Evolutionary conservation across 1,140 invertebrate genomes (phyloP).

Genomic region (Tigriopus japonicus): DNA sequence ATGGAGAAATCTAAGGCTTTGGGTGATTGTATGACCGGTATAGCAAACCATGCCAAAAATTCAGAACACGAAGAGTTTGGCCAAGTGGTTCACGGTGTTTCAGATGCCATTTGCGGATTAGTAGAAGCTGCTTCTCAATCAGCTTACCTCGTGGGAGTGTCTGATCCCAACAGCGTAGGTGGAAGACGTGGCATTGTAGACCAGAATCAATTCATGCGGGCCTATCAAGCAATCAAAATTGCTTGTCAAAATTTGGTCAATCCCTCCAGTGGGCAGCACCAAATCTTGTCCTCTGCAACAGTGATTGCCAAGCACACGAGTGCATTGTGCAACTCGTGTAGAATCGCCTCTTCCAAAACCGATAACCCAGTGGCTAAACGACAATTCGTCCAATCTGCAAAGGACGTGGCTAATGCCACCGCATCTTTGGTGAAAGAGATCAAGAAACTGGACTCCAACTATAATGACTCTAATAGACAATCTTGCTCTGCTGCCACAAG

Average conservation of each 20-base stretch:
- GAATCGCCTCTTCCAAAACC: conserved; percentile 74
- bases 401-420: conserved; percentile 91
- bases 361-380: conserved; percentile 79
- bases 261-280: conserved; percentile 54
- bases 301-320: conserved; percentile 91
- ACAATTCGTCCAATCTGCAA: conserved; percentile 92
- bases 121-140: conserved; percentile 86
- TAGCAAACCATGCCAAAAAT: conserved; percentile 74
- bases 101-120: conserved; percentile 67
- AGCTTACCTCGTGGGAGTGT: conserved; percentile 79
- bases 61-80: conserved; percentile 70
- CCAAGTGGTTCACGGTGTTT: conserved; percentile 61
- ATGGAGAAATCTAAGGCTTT: conserved; percentile 78
- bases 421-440: conserved; percentile 85
- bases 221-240: conserved; percentile 65
- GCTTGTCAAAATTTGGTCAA: conserved; percentile 52
- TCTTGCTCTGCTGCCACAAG: conserved; percentile 59
- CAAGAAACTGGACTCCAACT: conserved; percentile 71
- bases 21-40: conserved; percentile 77
- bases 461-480: conserved; percentile 47
- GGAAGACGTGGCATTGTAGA: conserved; percentile 78
- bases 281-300: conserved; percentile 73
- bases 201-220: conserved; percentile 65
- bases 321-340: conserved; percentile 80
- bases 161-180: conserved; percentile 73